A percentile compares a stretch with the other conserved stretches of the same genome.
phyloP scores from a whole-genome alignment of 2,113 vertebrate genomes.

The Lepidothrix coronata region DNA sequence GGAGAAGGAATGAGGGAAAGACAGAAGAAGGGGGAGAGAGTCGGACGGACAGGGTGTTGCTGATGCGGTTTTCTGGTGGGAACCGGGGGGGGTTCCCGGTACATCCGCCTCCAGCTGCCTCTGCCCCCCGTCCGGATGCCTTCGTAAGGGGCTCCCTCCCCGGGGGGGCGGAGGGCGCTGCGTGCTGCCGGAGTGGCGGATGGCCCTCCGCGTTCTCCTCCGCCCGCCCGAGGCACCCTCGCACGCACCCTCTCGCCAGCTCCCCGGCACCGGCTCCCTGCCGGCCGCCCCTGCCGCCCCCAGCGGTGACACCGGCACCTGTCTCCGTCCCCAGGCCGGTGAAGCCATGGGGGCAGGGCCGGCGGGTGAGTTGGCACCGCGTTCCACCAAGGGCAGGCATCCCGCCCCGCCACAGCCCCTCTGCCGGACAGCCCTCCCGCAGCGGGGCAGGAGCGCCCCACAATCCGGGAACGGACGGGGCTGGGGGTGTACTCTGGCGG shows the following conservation, averaged over 20 bases:
- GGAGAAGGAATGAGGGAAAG: not conserved
- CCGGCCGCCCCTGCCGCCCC: not conserved
- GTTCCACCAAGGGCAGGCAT: not conserved
- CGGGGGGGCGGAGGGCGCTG: not conserved
- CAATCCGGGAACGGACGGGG: not conserved
- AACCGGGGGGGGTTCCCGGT: slow-evolving; percentile 16
- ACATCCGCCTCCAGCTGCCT: not conserved
- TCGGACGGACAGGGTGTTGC: not conserved
- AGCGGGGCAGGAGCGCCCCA: not conserved
- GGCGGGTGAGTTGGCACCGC: too few species aligned
- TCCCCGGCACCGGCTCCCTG: not conserved
- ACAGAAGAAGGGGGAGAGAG: not conserved
- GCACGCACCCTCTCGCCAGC: not conserved
- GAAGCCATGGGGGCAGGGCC: not conserved
- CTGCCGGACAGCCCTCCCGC: not conserved
- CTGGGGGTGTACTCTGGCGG: too few species aligned
- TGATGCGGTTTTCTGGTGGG: slow-evolving; percentile 48
- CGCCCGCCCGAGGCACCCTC: not conserved
- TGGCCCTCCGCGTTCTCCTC: not conserved
- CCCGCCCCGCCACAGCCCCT: not conserved
- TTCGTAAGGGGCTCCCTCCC: not conserved
- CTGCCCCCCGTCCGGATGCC: not conserved
- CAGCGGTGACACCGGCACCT: not conserved
- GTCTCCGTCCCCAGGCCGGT: not conserved
- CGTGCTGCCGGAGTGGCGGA: not conserved